Evolutionary conservation across 2,797 vertebrate species (phyloP).

Genomic region (Trachops cirrhosus): DNA sequence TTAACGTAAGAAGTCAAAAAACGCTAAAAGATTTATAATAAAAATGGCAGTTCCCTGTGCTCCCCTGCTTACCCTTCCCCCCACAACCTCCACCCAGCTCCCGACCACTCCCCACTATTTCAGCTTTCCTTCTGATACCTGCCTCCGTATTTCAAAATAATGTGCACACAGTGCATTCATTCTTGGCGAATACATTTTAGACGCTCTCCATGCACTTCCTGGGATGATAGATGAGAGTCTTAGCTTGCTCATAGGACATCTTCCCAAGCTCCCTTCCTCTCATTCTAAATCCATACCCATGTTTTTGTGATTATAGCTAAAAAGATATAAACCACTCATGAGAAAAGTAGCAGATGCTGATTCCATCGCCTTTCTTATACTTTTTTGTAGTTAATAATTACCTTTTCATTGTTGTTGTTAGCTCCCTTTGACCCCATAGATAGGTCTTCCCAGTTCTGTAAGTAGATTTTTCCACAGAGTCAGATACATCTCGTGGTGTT

Average conservation of each 20-base stretch:
- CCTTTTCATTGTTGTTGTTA: background rate
- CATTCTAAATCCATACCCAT: background rate
- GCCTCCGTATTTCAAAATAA: background rate
- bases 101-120: background rate
- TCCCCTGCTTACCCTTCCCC: background rate
- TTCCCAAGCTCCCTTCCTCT: background rate
- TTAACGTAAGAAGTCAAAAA: background rate
- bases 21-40: background rate
- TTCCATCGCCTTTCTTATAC: background rate
- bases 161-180: background rate
- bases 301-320: background rate
- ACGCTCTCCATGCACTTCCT: background rate
- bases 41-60: background rate
- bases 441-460: background rate
- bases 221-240: background rate
- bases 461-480: background rate
- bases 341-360: background rate
- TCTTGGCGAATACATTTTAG: background rate
- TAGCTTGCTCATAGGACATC: background rate
- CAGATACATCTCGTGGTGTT: background rate
- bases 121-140: background rate
- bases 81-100: background rate
- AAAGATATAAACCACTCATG: background rate
- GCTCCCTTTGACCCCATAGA: background rate
- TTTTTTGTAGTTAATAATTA: background rate